Evolutionary conservation across 2,888 invertebrate genomes (phyloP).

Genomic region (Tortrix viridana): DNA sequence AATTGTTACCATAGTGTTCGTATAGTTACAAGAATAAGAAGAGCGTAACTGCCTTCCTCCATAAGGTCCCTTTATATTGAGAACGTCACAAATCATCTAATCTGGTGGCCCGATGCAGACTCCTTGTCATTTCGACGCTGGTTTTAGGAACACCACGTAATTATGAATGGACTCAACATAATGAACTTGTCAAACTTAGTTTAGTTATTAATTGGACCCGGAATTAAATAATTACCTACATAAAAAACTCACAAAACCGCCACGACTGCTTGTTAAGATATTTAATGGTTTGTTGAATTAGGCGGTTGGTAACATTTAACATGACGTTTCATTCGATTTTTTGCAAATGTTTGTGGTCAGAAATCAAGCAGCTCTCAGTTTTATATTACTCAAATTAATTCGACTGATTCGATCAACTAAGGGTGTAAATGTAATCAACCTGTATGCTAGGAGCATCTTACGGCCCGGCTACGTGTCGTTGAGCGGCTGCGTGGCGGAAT

Average conservation of each 20-base stretch:
- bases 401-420: too few species aligned
- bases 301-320: slow-evolving; percentile 16
- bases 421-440: too few species aligned
- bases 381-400: neutral
- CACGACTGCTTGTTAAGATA: slow-evolving; percentile 20
- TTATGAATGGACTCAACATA: neutral
- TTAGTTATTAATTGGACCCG: slow-evolving; percentile 17
- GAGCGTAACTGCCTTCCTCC: too few species aligned
- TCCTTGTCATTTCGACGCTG: too few species aligned
- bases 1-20: too few species aligned
- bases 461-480: too few species aligned
- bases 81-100: too few species aligned
- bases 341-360: neutral
- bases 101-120: too few species aligned
- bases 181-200: slow-evolving; percentile 27
- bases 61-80: too few species aligned
- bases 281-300: slow-evolving; percentile 27
- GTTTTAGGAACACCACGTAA: neutral
- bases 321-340: slow-evolving; percentile 4
- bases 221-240: slow-evolving; percentile 23
- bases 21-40: too few species aligned
- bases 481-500: too few species aligned
- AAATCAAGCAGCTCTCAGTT: neutral
- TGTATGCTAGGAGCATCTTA: too few species aligned
- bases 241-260: slow-evolving; percentile 32